Base-by-base conservation (phyloP, 2,113 vertebrate species). In the Fukomys damarensis region DNA sequence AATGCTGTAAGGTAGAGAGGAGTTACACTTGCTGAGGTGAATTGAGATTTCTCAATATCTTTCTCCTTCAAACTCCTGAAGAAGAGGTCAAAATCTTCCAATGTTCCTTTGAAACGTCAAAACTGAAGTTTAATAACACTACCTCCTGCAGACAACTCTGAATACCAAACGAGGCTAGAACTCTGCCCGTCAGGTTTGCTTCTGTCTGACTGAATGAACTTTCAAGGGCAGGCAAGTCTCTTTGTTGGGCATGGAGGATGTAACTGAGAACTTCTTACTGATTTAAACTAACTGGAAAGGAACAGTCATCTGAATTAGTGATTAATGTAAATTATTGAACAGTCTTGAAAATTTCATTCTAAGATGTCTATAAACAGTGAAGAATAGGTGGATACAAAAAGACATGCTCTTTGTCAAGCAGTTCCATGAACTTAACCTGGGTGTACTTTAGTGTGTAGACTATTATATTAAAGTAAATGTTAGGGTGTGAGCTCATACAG, bases 61-160 rank as follows among this genome's bases (percentile, higher is more conserved):
- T 95, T 94, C 54, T 74, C 22, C 81, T 92, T 98, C 76, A 88
- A 92, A 95, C 92, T 96, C 41, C 76, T 89, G 82, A 82, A 90
- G 52, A 96, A 94, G 83, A 91, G 89, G 95, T 97, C 92, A 97
- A 56, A 93, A 87, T 96, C 70, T 96, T 90, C 54, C 59, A 72
- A 11, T 77, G 65, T 93, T 96, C 54, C 52, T 92, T 86, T 95
- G 83, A 97, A 97, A 97, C 94, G 91, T 97, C 97, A 97, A 90
- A 97, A 94, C 92, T 96, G 93, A 81, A 76, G n/a, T 65, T 87
- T 96, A 92, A 90, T 96, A 89, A 89, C 94, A 43, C 46, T 86
- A 68, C 76, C 59, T 86, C 24, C 0, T 28, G 24, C 54, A 81
- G 58, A 79, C 52, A 79, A 66, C 65, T 94, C 63, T 98, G 80